Evolutionary conservation across 2,888 invertebrate genomes (phyloP), one percentile per base, ranked within the genome.

Genomic region (Argyra leucocephala): DNA sequence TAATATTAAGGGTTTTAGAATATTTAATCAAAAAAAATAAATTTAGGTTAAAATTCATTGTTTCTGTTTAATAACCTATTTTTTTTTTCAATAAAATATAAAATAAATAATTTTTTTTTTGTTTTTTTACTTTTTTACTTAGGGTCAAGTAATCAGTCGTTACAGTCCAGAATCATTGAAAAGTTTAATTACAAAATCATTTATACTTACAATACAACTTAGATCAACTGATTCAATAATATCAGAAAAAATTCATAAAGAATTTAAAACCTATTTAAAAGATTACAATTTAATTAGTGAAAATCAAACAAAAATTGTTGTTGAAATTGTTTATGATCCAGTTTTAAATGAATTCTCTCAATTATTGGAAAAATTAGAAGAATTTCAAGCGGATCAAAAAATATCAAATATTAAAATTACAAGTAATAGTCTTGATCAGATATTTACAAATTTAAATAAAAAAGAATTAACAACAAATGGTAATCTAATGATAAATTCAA

Each of bases 371-470:
- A 70, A 72, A 57, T 72, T 88, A 65, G 86, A 86, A 71, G 73
- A 79, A 22, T 76, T 78, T 22, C 80, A 74, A 63, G 67, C 15
- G 15, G 65, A 64, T 36, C 78, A 83, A 57, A 82, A 80, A 60
- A 84, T 82, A 72, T 77, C 74, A 9, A 80, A 78, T 67, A 82
- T 83, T 70, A 76, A 80, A 18, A 72, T 88, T 69, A 85, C 85
- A 74, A 86, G 86, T 75, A 84, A 84, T 75, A 84, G 83, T 60
- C 76, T 88, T 66, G 87, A 88, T 71, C 83, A 85, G 71, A 84
- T 88, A 62, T 87, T 88, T 74, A 81, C 76, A 63, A 74, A 75
- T 26, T 63, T 72, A 7, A 69, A 70, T 18, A 69, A 48, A 62
- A 22, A 61, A 0, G 62, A 26, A 1, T 63, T 64, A 23, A 36